Percentiles rank a stretch among this genome's conserved stretches.
These are phyloP conservation scores for Asbolus verrucosus DNA, from an alignment of 1,140 invertebrate species.

Conservation along the genomic window DNA sequence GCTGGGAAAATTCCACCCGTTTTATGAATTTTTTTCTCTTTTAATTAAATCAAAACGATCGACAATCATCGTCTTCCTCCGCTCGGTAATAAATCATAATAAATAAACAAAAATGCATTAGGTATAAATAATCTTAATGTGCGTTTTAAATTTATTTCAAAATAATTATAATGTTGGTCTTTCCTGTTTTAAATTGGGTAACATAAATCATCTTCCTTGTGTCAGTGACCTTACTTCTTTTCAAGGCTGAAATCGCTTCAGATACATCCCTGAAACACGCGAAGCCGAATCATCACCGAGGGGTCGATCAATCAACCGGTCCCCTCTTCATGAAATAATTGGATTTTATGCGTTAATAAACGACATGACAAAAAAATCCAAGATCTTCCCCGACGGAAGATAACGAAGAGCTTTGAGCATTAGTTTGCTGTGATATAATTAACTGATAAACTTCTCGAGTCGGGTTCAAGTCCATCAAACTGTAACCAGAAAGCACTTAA, in stretches of 20 bases:
- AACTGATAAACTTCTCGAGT: too few species aligned
- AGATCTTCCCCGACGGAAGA: not conserved
- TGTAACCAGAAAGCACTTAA: conserved; percentile 51
- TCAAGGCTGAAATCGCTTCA: conserved; percentile 47
- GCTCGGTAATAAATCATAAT: conserved; percentile 14
- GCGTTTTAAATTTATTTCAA: conserved; percentile 40
- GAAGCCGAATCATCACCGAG: not conserved
- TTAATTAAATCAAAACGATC: conserved; percentile 20
- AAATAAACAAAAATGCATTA: conserved; percentile 39
- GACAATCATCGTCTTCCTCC: conserved; percentile 5
- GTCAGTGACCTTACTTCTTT: conserved; percentile 46
- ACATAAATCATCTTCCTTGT: conserved; percentile 50
- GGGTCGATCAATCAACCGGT: not conserved
- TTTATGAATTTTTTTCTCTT: too few species aligned
- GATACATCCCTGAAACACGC: conserved; percentile 27
- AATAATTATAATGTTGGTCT: conserved; percentile 49
- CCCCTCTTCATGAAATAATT: too few species aligned
- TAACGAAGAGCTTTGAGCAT: conserved; percentile 44
- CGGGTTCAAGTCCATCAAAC: conserved; percentile 51
- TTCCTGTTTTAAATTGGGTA: conserved; percentile 49
- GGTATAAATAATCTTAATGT: conserved; percentile 38
- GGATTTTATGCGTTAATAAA: not conserved
- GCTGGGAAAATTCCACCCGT: conserved; percentile 21
- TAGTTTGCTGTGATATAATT: conserved; percentile 50
- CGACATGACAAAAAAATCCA: not conserved